Evolutionary conservation across 2,888 invertebrate species (phyloP), one percentile per base, ranked within the genome.

Genomic region (Nomada hirtipes): DNA sequence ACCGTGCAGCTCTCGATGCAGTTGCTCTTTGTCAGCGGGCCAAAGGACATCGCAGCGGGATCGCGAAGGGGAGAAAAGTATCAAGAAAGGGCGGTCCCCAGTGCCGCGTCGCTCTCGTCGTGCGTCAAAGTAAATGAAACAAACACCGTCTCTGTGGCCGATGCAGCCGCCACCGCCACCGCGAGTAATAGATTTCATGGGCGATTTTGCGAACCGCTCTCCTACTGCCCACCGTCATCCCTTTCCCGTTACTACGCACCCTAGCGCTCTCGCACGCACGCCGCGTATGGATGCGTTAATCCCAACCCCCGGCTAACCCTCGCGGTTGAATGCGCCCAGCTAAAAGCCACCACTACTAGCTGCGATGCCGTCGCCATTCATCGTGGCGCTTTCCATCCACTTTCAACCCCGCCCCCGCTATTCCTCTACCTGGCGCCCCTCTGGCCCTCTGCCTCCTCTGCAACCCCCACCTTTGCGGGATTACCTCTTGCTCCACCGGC

Each of bases 321-420:
- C 88, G 85, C 84, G 88, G 90, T 90, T 90, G 89, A 89, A 89
- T 90, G 88, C 88, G 84, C 83, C 82, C 87, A 83, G 87, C 89
- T 89, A 90, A 86, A 88, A 90, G 90, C 90, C 88, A 89, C 87
- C 86, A 81, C 77, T 61, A 86, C 85, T 55, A 86, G 74, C 84
- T 72, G 68, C 79, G 64, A 80, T 73, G 80, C 86, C 73, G 83
- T 64, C 85, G 83, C 88, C 88, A 88, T 89, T 88, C 88, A 88
- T 88, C 82, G 63, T 78, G 83, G 76, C 80, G 84, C 88, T 84
- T 86, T 88, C 84, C 81, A 72, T 82, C 84, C 82, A 64, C 77
- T 75, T 79, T 69, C 72, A 7, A 70, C 15, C 26, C 50, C 7
- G 4, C 50, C 44, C 13, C 18, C 26, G 7, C 15, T 7, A 68